phyloP scores from a whole-genome alignment of 2,797 vertebrate genomes.

The Passerculus sandwichensis region DNA sequence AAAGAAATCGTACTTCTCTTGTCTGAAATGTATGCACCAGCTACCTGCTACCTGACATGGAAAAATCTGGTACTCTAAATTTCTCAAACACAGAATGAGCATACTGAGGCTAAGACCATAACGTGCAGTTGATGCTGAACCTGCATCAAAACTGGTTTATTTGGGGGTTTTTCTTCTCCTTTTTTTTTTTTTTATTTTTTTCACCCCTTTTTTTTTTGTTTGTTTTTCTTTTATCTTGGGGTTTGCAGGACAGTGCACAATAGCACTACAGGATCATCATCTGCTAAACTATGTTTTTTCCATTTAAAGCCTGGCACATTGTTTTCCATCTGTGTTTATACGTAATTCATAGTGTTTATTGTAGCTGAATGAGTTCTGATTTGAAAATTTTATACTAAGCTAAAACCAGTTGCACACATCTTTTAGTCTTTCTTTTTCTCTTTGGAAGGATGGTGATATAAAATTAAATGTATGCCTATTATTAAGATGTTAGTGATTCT shows the following conservation, averaged over 20 bases:
- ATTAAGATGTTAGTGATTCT: constrained; percentile 43
- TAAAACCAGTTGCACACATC: constrained; percentile 34
- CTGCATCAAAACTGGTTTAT: constrained; percentile 37
- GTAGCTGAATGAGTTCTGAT: constrained; percentile 18
- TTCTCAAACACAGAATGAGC: neutral
- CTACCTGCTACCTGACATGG: constrained; percentile 43
- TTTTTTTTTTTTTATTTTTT: neutral
- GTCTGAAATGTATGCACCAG: constrained; percentile 46
- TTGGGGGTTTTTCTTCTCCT: neutral
- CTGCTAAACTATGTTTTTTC: constrained; percentile 1
- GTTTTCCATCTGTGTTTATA: constrained; percentile 47
- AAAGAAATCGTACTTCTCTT: constrained; percentile 35
- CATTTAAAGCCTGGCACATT: constrained; percentile 32
- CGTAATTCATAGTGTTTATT: constrained; percentile 43
- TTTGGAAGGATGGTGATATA: constrained; percentile 33
- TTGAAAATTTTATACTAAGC: constrained; percentile 54
- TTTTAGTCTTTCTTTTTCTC: constrained; percentile 8
- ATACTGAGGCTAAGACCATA: neutral
- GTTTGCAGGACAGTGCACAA: constrained; percentile 7
- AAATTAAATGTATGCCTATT: constrained; percentile 47
- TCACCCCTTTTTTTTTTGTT: neutral
- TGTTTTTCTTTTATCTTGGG: neutral
- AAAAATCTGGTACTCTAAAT: constrained; percentile 28
- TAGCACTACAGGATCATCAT: constrained; percentile 32
- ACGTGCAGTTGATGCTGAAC: constrained; percentile 22